Evolutionary conservation across 2,888 invertebrate species (phyloP).

Genomic region (Brachyptera putata): DNA sequence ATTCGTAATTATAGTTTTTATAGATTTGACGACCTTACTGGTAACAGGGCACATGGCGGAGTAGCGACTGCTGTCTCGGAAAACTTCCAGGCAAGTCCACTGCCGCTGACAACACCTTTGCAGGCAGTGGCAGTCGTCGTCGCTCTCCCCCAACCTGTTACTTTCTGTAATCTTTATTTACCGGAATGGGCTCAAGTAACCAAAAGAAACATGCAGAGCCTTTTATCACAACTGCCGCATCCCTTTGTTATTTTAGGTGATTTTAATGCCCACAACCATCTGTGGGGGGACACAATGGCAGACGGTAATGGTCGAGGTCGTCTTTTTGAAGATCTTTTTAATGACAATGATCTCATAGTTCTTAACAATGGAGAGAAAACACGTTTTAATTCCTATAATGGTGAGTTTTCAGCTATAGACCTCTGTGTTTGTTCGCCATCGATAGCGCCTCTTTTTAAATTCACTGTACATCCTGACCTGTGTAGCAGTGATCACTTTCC

Average conservation of each 20-base stretch:
- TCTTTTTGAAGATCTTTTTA: conserved; percentile 5
- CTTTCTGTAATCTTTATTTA: neutral
- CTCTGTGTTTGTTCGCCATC: neutral
- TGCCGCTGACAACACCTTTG: neutral
- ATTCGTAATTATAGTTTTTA: neutral
- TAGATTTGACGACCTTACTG: neutral
- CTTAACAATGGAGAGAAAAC: neutral
- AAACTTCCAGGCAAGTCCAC: neutral
- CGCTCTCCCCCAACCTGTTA: neutral
- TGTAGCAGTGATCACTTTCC: neutral
- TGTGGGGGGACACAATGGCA: conserved; percentile 4
- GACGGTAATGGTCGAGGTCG: conserved; percentile 8
- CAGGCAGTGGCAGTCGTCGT: neutral
- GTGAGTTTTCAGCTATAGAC: no score
- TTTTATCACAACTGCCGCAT: neutral
- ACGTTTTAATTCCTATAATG: neutral
- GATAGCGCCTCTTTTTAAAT: neutral
- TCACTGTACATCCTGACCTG: neutral
- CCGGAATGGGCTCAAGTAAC: conserved; percentile 1
- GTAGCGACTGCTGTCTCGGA: neutral
- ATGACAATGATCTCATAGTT: neutral
- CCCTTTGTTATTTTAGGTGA: conserved; percentile 5
- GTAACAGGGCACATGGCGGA: neutral
- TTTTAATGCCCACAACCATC: conserved; percentile 7
- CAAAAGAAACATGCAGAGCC: neutral